Percentiles rank a stretch among this genome's conserved stretches.
Conservation (phyloP, 2,797 vertebrate species). For the Crocodylus rhombifer region DNA sequence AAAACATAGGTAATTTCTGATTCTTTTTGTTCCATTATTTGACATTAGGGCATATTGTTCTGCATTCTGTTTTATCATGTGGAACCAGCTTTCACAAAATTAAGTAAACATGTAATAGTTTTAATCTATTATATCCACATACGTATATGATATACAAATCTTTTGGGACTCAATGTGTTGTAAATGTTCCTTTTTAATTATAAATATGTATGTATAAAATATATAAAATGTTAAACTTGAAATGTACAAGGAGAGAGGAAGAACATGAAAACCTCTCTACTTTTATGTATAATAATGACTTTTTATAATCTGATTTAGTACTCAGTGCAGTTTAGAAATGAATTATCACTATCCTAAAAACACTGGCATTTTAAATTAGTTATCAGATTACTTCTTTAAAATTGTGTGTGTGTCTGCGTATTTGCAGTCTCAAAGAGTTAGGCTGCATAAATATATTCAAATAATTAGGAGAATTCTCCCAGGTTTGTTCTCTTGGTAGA, state of each 20-base stretch:
- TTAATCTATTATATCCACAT: background rate
- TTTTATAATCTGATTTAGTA: background rate
- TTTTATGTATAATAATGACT: background rate
- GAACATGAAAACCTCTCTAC: background rate
- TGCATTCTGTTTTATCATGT: background rate
- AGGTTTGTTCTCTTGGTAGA: no score
- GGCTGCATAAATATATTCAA: no score
- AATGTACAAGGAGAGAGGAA: constrained; percentile 4
- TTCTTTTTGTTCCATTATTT: background rate
- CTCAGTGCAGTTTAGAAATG: background rate
- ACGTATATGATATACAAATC: background rate
- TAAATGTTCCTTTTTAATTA: constrained; percentile 51
- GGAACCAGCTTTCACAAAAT: background rate
- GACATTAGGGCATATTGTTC: background rate
- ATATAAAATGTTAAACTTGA: constrained; percentile 22
- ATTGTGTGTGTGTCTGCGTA: no score
- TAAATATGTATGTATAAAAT: constrained; percentile 12
- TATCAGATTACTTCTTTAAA: no score
- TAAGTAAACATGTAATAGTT: background rate
- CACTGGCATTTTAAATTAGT: background rate
- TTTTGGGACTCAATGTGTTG: background rate
- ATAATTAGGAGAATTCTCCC: no score
- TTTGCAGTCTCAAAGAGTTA: no score
- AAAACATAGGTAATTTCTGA: background rate
- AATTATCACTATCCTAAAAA: background rate